Evolutionary conservation across 2,113 vertebrate genomes (phyloP).

Genomic region (Ovis aries): DNA sequence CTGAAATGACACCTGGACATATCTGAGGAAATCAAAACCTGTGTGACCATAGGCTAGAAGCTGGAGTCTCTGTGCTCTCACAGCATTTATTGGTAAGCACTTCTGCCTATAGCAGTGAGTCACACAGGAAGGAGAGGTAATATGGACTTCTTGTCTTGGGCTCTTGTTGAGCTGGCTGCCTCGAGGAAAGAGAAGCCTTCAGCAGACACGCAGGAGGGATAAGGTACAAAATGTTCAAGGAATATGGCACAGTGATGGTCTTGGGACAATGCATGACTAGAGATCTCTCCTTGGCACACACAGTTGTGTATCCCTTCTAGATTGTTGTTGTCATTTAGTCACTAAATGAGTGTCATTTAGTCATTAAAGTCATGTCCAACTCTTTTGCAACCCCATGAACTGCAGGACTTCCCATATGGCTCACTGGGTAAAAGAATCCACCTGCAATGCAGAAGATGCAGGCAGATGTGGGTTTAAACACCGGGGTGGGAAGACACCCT

Average conservation of each 20-base stretch:
- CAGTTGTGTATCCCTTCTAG: not conserved
- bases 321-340: not conserved
- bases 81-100: not conserved
- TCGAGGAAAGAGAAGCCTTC: not conserved
- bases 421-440: not conserved
- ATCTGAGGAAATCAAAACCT: not conserved
- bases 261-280: not conserved
- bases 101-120: not conserved
- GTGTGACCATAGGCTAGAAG: not conserved
- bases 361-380: not conserved
- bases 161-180: not conserved
- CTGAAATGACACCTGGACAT: not conserved
- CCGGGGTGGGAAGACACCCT: not conserved
- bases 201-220: not conserved
- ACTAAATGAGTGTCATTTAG: not conserved
- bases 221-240: not conserved
- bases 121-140: not conserved
- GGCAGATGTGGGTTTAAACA: not conserved
- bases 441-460: not conserved
- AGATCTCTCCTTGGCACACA: not conserved
- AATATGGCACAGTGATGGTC: not conserved
- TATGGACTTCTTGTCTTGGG: not conserved
- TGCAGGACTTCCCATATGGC: not conserved
- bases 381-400: not conserved
- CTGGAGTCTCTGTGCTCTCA: not conserved